Conservation (phyloP, 1,140 invertebrate genomes). For the Diachasma alloeum region DNA sequence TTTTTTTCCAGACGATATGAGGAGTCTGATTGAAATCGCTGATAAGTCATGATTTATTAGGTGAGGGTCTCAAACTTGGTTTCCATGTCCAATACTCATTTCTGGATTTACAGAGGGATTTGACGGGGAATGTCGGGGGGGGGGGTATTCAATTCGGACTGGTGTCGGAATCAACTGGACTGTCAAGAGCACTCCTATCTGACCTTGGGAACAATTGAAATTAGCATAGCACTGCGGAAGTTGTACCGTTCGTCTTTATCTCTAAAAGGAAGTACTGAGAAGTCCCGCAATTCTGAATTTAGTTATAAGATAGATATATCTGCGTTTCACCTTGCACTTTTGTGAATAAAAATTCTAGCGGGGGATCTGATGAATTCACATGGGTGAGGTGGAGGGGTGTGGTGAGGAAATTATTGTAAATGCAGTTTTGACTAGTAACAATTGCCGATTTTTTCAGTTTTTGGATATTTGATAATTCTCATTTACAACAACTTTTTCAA, state of each 20-base stretch:
- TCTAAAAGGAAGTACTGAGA: constrained; percentile 10
- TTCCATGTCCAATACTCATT: too few relatives aligned
- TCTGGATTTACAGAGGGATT: too few relatives aligned
- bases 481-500: too few relatives aligned
- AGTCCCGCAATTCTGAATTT: constrained; percentile 24
- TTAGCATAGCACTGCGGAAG: constrained; percentile 31
- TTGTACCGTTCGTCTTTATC: constrained; percentile 18
- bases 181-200: constrained; percentile 33
- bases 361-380: background rate
- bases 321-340: constrained; percentile 11
- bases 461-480: too few relatives aligned
- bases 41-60: background rate
- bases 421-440: too few relatives aligned
- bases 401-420: too few relatives aligned
- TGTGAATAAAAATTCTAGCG: background rate
- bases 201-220: constrained; percentile 41
- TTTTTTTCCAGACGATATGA: background rate
- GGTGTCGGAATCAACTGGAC: background rate
- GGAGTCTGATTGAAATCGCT: background rate
- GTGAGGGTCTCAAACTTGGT: background rate
- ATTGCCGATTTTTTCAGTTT: too few relatives aligned
- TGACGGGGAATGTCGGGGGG: too few relatives aligned
- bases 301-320: background rate
- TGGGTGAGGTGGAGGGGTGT: background rate
- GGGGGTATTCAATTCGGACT: background rate